Conservation (phyloP, 2,113 vertebrate species). For the Nasalis larvatus region DNA sequence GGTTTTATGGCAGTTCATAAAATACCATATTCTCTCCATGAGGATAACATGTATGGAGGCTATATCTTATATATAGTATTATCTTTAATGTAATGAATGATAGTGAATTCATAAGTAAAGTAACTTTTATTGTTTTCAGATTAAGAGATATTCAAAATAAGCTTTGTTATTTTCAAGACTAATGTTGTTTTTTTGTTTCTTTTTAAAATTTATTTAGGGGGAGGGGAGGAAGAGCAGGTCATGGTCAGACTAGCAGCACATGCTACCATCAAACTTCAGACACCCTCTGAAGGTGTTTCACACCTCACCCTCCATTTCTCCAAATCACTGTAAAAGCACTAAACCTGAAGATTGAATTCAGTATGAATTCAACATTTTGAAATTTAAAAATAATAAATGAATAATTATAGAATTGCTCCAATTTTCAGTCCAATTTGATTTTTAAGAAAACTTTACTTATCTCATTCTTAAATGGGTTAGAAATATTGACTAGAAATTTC, state of each 20-base stretch:
- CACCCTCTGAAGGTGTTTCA: neutral
- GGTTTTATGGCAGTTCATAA: neutral
- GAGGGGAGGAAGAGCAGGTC: neutral
- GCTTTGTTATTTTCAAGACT: neutral
- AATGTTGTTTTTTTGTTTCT: neutral
- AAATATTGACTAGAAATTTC: neutral
- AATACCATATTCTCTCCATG: neutral
- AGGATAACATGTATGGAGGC: neutral
- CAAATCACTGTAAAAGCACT: neutral
- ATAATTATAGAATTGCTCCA: neutral
- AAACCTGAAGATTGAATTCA: neutral
- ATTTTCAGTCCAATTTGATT: neutral
- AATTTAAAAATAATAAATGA: neutral
- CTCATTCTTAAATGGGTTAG: neutral
- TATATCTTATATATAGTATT: neutral
- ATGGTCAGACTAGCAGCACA: neutral
- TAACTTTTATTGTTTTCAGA: neutral
- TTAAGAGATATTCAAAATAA: conserved; percentile 2
- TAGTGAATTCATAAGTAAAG: neutral
- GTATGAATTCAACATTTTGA: neutral
- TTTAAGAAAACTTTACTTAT: conserved; percentile 16
- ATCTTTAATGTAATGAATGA: neutral
- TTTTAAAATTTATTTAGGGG: neutral
- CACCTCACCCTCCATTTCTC: neutral
- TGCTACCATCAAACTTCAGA: too few species aligned